A percentile compares a stretch with the other conserved stretches of the same genome.
Conservation (phyloP, 1,140 invertebrate genomes). For the Drosophila sulfurigaster region DNA sequence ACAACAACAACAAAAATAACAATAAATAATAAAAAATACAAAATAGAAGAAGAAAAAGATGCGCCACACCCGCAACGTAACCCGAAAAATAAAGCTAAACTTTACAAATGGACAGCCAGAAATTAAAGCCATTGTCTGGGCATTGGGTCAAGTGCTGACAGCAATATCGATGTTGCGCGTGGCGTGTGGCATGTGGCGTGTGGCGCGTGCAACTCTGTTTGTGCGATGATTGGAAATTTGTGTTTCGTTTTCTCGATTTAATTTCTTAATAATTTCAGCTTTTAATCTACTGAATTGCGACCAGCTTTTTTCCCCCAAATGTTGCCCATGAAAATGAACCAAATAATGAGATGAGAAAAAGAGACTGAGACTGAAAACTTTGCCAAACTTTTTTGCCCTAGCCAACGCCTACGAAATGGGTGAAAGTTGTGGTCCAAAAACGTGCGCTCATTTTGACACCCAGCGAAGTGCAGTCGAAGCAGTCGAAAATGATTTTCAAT, state of each 20-base stretch:
- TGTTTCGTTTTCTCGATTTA: slow-evolving; percentile 1
- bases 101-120: slow-evolving; percentile 63
- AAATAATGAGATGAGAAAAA: not conserved
- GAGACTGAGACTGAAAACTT: not conserved
- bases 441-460: slow-evolving; percentile 77
- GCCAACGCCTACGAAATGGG: slow-evolving; percentile 72
- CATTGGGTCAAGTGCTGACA: slow-evolving; percentile 81
- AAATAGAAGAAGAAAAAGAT: slow-evolving; percentile 67
- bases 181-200: slow-evolving; percentile 65
- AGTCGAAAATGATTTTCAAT: slow-evolving; percentile 78
- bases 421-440: slow-evolving; percentile 67
- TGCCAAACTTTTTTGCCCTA: slow-evolving; percentile 49
- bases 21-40: slow-evolving; percentile 22
- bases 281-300: not conserved
- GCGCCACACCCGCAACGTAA: slow-evolving; percentile 74
- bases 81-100: slow-evolving; percentile 34
- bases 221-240: slow-evolving; percentile 55
- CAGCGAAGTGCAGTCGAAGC: slow-evolving; percentile 47
- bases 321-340: too few relatives aligned
- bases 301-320: too few relatives aligned
- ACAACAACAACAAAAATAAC: slow-evolving; percentile 40
- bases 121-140: slow-evolving; percentile 76
- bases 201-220: slow-evolving; percentile 45
- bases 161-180: slow-evolving; percentile 36
- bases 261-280: not conserved